phyloP scores from a whole-genome alignment of 2,888 invertebrate genomes.

The Branchipolynoe longqiensis region DNA sequence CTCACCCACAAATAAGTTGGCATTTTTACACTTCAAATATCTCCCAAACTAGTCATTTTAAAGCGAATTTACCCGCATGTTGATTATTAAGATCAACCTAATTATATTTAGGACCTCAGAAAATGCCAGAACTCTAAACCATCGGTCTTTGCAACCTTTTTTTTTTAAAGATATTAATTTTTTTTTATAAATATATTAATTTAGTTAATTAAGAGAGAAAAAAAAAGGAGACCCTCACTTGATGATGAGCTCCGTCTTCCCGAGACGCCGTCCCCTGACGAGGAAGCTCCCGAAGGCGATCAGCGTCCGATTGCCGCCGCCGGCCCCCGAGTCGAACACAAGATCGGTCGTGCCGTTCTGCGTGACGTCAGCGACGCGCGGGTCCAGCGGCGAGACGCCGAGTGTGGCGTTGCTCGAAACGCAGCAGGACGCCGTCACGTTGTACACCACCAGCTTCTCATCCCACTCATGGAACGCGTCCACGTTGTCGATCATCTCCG shows the following conservation, averaged over 20 bases:
- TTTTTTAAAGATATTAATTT: too few relatives aligned
- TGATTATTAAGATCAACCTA: too few relatives aligned
- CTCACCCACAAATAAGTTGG: too few relatives aligned
- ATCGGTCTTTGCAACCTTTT: too few relatives aligned
- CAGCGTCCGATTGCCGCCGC: neutral
- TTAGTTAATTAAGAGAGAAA: too few relatives aligned
- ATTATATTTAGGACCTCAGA: too few relatives aligned
- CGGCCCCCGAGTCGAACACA: neutral
- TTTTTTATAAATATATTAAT: too few relatives aligned
- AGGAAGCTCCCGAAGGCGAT: neutral
- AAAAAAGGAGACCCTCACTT: neutral
- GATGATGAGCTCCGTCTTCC: neutral
- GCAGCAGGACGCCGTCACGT: neutral
- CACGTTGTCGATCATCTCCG: neutral
- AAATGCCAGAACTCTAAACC: too few relatives aligned
- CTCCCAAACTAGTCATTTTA: too few relatives aligned
- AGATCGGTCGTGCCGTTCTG: constrained; percentile 24
- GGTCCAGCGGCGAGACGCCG: neutral
- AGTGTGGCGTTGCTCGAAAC: neutral
- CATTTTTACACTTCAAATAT: too few relatives aligned
- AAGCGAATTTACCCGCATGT: too few relatives aligned
- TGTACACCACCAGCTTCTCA: constrained; percentile 8
- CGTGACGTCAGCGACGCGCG: neutral
- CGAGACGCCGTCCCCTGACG: constrained; percentile 12
- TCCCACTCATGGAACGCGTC: neutral